Conservation (phyloP, 2,113 vertebrate species). For the Prolemur simus region DNA sequence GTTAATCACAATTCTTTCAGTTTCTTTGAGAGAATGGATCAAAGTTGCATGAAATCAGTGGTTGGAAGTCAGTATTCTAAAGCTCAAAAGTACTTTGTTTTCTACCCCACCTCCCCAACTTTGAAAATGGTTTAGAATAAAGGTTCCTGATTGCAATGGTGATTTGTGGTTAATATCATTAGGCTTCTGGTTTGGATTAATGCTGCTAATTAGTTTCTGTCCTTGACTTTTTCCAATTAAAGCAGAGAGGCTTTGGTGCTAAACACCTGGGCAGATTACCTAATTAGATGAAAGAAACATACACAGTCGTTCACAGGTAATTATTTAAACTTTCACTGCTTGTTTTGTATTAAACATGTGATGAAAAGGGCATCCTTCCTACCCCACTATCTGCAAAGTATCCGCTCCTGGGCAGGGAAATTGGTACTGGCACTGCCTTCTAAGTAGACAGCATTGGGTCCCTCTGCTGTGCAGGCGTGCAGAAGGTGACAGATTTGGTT, state of each 20-base stretch:
- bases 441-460: accelerated
- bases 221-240: constrained; percentile 86
- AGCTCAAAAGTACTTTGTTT: constrained; percentile 16
- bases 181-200: constrained; percentile 84
- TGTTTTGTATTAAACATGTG: neutral
- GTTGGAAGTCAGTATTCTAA: constrained; percentile 27
- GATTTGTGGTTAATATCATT: constrained; percentile 81
- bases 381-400: neutral
- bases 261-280: constrained; percentile 83
- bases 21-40: neutral
- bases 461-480: neutral
- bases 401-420: neutral
- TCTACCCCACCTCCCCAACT: neutral
- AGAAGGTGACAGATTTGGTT: neutral
- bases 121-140: constrained; percentile 54
- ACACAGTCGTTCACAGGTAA: constrained; percentile 70
- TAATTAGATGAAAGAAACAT: constrained; percentile 79
- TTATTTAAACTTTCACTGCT: constrained; percentile 71
- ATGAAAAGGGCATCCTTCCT: neutral
- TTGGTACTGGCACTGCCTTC: neutral
- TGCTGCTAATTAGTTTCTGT: constrained; percentile 83
- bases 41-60: constrained; percentile 39
- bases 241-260: constrained; percentile 72
- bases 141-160: constrained; percentile 53
- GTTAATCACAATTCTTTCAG: neutral